Evolutionary conservation across 2,888 invertebrate genomes (phyloP).

Genomic region (Augiades crinisus): DNA sequence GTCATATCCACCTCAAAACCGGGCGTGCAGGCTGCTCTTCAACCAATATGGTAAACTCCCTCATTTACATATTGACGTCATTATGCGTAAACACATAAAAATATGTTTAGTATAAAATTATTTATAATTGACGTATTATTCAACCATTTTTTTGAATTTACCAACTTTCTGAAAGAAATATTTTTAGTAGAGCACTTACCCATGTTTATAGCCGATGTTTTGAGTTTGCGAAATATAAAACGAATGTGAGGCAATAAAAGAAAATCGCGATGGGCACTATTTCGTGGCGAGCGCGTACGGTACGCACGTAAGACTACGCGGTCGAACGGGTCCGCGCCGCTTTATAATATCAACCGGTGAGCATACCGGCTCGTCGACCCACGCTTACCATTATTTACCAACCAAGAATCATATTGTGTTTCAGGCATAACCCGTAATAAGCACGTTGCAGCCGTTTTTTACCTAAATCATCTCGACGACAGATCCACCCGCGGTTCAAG

Average conservation of each 20-base stretch:
- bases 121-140: too few relatives aligned
- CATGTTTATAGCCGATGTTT: neutral
- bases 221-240: neutral
- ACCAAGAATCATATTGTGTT: too few relatives aligned
- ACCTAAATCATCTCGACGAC: too few relatives aligned
- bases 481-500: too few relatives aligned
- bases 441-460: too few relatives aligned
- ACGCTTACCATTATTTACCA: neutral
- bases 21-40: slow-evolving; percentile 49
- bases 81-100: too few relatives aligned
- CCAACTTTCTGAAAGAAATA: too few relatives aligned
- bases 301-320: neutral
- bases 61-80: slow-evolving; percentile 14
- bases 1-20: slow-evolving; percentile 32
- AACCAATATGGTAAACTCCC: slow-evolving; percentile 58
- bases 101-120: too few relatives aligned
- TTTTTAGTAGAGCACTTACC: neutral
- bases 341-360: slow-evolving; percentile 1
- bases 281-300: neutral
- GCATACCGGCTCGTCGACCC: neutral
- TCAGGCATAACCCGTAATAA: too few relatives aligned
- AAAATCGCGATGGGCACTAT: neutral
- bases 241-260: neutral
- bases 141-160: too few relatives aligned
- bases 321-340: neutral